Evolutionary conservation across 2,888 invertebrate genomes (phyloP), one percentile per base, ranked within the genome.

Genomic region (Ptychoptera albimana): DNA sequence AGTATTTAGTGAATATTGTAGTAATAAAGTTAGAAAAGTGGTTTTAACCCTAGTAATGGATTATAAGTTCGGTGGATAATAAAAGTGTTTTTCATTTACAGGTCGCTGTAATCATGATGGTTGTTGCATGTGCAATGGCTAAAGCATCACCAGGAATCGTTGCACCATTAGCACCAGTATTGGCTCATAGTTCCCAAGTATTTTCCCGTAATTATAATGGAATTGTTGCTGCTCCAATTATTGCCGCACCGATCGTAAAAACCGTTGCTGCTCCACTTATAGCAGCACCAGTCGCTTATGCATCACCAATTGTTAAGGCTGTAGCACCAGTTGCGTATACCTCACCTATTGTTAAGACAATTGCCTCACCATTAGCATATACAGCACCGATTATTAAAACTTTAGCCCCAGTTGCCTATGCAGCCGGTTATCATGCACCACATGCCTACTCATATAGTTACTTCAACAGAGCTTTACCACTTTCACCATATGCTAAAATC

Each of bases 331-430:
- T 35, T 2, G 43, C 43, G 9, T 42, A 34, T 10, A 23, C 37
- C 2, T 8, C 35, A 29, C 39, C 43, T 14, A 13, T 37, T 3
- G 31, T 30, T 8, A 12, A 30, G 34, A 35, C 36, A 11, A 9
- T 29, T 31, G 32, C 41, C n/a, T n/a, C n/a, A 15, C 41, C 40
- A 14, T 12, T 41, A 2, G 45, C 37, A 13, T 39, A 39, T 30
- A 39, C 39, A 2, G 29, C 39, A 30, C 39, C 39, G 8, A 13
- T 39, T 8, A 29, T 39, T 30, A 30, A 39, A 39, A 39, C 39
- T 23, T 23, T 29, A 30, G 29, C 39, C n/a, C 29, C 30, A 39
- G 30, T 29, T 39, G 29, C 39, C 14, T 39, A 39, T 30, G 39
- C 30, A 2, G 23, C 14, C 30, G 39, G 12, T 8, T 23, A 23